phyloP scores from a whole-genome alignment of 2,888 invertebrate species.

The Scaptomyza polygonia region DNA sequence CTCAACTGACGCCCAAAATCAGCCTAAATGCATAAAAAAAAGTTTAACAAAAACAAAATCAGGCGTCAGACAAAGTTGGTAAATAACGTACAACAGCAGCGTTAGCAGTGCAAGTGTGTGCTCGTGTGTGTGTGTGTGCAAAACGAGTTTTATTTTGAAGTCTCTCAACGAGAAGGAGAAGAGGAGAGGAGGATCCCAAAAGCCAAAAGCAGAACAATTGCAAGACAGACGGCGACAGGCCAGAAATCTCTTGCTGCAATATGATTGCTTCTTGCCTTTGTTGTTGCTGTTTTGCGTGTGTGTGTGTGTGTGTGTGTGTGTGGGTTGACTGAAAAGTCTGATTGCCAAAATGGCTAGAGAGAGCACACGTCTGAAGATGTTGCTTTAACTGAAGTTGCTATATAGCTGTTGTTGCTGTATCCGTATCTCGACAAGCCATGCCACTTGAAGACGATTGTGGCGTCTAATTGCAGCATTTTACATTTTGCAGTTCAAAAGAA shows the following conservation, averaged over 20 bases:
- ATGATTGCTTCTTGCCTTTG: constrained; percentile 58
- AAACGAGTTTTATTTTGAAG: constrained; percentile 73
- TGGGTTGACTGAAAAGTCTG: constrained; percentile 66
- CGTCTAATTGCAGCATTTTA: constrained; percentile 74
- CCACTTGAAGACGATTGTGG: constrained; percentile 66
- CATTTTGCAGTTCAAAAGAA: constrained; percentile 76
- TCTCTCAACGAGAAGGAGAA: constrained; percentile 30
- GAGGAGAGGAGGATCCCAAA: constrained; percentile 41
- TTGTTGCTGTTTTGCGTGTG: constrained; percentile 3
- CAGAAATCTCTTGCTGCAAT: constrained; percentile 70
- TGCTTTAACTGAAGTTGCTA: constrained; percentile 27
- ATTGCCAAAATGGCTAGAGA: constrained; percentile 69
- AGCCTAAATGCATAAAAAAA: constrained; percentile 55
- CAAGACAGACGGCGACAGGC: constrained; percentile 46
- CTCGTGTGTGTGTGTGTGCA: constrained; percentile 36
- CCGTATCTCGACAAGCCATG: constrained; percentile 26
- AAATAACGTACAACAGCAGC: constrained; percentile 57
- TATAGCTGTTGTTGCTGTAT: constrained; percentile 16
- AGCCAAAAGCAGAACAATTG: constrained; percentile 73
- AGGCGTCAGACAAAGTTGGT: constrained; percentile 55
- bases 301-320: constrained; percentile 1
- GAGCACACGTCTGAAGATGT: constrained; percentile 63
- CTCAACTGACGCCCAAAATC: constrained; percentile 65
- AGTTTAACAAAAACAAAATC: constrained; percentile 27
- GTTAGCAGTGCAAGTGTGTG: constrained; percentile 36